Evolutionary conservation across 2,888 invertebrate species (phyloP), one percentile per base, ranked within the genome.

Genomic region (Coronaproctus castanopsis): DNA sequence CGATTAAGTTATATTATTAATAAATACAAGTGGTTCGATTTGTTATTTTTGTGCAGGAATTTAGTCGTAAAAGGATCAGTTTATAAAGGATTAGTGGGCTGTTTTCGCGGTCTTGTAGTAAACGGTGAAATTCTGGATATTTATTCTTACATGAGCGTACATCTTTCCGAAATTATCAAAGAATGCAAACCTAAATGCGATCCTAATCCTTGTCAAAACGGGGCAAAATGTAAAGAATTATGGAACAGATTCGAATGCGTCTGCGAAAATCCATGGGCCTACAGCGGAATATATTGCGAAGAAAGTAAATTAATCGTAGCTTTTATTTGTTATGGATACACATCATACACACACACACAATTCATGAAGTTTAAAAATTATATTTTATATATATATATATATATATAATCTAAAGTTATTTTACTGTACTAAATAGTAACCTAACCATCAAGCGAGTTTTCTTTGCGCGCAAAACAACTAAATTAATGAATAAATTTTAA

Each of bases 121-220:
- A 93, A 93, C 68, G 88, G 89, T 20, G 87, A 87, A 74, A 85
- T 90, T 63, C 75, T 92, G 52, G 89, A 92, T 69, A 87, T 95
- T 64, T 87, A 90, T 73, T 87, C 87, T 65, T 90, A 90, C 71
- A 89, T 87, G 86, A 87, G 88, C 51, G 89, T 89, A 24, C 89
- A 90, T 73, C 73, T 90, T 58, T 87, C 87, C 55, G 91, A 90
- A 72, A 91, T 93, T 63, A 88, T 89, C 62, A 86, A 87, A 70
- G 90, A 91, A 70, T 95, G 95, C 70, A 88, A 87, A 69, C 91
- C 92, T 0, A 90, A 90, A 0, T 95, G 95, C 72, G 88, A 89
- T 64, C 90, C 91, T 0, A 90, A 90, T 70, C 92, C 92, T 8
- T 95, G 93, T 70, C 83, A 85, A 71, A 92, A 95, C 70, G 88